Evolutionary conservation across 2,113 vertebrate genomes (phyloP), one percentile per base, ranked within the genome.

Genomic region (Andinoacara biseriatus): DNA sequence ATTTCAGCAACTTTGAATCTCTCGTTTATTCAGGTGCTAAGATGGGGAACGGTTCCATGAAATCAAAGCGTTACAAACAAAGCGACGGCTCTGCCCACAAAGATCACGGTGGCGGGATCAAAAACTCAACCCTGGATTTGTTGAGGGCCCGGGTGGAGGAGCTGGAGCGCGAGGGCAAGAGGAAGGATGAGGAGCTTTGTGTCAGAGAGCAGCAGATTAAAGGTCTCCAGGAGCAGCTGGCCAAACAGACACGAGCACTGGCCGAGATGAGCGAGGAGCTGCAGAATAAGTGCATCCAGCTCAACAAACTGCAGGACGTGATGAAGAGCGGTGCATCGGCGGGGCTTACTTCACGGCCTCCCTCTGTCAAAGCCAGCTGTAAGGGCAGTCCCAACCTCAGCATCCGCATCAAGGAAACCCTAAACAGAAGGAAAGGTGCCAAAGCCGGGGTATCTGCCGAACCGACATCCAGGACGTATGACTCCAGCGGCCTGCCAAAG

Each of bases 401-500:
- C 0, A 92, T 94, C 0, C 90, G 95, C 63, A 87, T 95, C 57
- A 93, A 92, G 82, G 94, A 93, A 2, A 94, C 94, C 49, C 86
- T 96, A 5, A 94, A 96, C 4, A 95, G 96, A 65, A 95, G 97
- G 82, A 96, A 94, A 87, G 97, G 97, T 2, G 98, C 98, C 3
- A 99, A 98, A 88, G 97, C 97, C 2, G 97, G 97, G 1, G 96
- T 99, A 7, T 99, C 97, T 3, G 97, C 97, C 0, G 97, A 99
- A 58, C 98, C 97, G 0, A 97, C 97, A 0, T 96, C 96, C 57
- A 90, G 86, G 67, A 97, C 96, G 0, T 97, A 97, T 61, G 96
- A 97, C 90, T 93, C 95, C 60, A 95, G 93, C 74, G 85, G 93
- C 57, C 91, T 96, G 59, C 95, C 96, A 0, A 91, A 94, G 72